Evolutionary conservation across 2,888 invertebrate genomes (phyloP), one percentile per base, ranked within the genome.

Genomic region (Plebejus anna): DNA sequence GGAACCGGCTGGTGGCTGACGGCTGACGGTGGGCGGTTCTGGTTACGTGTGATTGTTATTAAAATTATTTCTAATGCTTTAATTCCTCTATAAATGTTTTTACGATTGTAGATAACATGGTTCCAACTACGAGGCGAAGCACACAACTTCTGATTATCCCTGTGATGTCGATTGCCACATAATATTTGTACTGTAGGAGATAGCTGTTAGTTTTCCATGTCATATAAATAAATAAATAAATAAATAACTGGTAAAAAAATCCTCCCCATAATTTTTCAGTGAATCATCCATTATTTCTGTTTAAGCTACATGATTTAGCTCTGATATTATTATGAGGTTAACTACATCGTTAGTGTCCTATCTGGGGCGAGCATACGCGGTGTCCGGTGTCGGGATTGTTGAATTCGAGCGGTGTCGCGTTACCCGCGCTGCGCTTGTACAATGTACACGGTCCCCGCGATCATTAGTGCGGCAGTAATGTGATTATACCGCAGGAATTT

Each of bases 11-110:
- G 42, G 42, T 0, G 42, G 47, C 9, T 47, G 47, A 2, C 4
- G 42, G 42, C 42, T 42, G 42, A 42, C n/a, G 70, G 72, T 72
- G 72, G 72, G 42, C 66, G 66, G 66, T 16, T 32, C 32, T 66
- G 32, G 9, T 36, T 66, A 66, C 32, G 66, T 66, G 11, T 36
- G 28, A 61, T 61, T 16, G 66, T 66, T 36, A 36, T 66, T 32
- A 13, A 28, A 61, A 66, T 32, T 2, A 66, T 66, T 66, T 36
- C 32, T 13, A 66, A 66, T 36, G 13, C 28, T 66, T 66, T 13
- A 13, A 11, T 66, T 66, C 13, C 5, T 66, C 66, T 32, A 36
- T 66, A 32, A 36, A 13, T 32, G 11, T 13, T 7, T 32, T 66
- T 4, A 66, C 66, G 66, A 66, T 66, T 16, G 32, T 1, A 55